Conservation (phyloP, 2,888 invertebrate genomes). For the Catocala nupta region DNA sequence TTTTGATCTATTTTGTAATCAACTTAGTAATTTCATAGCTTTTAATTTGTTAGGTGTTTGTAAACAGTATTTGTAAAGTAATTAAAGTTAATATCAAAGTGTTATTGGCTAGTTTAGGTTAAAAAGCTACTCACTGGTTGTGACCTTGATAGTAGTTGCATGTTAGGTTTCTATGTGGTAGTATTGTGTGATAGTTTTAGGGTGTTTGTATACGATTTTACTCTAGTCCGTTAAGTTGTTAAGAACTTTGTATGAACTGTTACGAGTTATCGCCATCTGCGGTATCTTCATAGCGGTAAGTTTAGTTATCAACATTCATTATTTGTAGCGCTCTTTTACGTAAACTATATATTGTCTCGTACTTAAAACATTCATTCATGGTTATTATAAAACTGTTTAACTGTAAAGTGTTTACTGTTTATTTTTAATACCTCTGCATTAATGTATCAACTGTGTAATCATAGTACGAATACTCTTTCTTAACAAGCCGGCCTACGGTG, state of each 20-base stretch:
- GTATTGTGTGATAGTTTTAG: slow-evolving; percentile 54
- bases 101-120: slow-evolving; percentile 51
- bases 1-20: slow-evolving; percentile 6
- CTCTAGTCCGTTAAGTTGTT: slow-evolving; percentile 46
- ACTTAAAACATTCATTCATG: no score
- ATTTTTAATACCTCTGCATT: no score
- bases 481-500: no score
- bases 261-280: slow-evolving; percentile 37
- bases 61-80: slow-evolving; percentile 40
- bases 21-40: slow-evolving; percentile 38
- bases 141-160: slow-evolving; percentile 60
- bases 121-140: slow-evolving; percentile 68
- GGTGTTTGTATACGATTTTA: slow-evolving; percentile 56
- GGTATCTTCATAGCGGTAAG: slow-evolving; percentile 46
- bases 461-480: no score
- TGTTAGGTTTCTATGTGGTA: slow-evolving; percentile 48
- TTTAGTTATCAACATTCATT: slow-evolving; percentile 25
- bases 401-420: no score
- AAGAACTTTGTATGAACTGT: slow-evolving; percentile 49
- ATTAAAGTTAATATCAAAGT: slow-evolving; percentile 39
- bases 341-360: neutral
- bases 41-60: slow-evolving; percentile 41
- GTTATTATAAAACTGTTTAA: no score
- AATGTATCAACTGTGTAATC: no score
- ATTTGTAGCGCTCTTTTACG: neutral